Percentiles rank a stretch among this genome's conserved stretches.
These are phyloP conservation scores for Tenthredo distinguenda DNA, from an alignment of 2,888 invertebrate species.

Conservation along the genomic window DNA sequence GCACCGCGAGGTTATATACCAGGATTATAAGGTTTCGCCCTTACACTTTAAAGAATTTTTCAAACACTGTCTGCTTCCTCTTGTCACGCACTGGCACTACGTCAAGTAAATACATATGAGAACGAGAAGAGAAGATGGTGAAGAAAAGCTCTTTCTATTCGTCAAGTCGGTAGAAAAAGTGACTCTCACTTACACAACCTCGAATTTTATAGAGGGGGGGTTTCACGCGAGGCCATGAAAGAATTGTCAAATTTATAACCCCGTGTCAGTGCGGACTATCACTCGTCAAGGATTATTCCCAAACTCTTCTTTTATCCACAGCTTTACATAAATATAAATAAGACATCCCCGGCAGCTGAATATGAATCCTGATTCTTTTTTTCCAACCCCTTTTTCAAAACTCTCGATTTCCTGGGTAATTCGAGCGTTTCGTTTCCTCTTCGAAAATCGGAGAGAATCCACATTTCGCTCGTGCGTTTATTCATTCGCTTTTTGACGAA, in stretches of 20 bases:
- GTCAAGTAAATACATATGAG: neutral
- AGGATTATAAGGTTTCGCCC: neutral
- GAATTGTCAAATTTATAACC: slow-evolving; percentile 9
- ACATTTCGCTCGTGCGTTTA: neutral
- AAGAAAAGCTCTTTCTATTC: slow-evolving; percentile 25
- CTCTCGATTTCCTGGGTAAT: neutral
- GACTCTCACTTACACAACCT: neutral
- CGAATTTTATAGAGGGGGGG: neutral
- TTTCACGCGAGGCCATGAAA: neutral
- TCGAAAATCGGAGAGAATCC: neutral
- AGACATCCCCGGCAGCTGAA: neutral
- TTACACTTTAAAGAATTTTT: slow-evolving; percentile 1
- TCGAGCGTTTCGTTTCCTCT: neutral
- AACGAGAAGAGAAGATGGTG: slow-evolving; percentile 9
- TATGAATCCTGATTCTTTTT: neutral
- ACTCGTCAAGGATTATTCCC: slow-evolving; percentile 6
- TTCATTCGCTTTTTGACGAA: neutral
- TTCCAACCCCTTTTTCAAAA: neutral
- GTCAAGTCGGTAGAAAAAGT: slow-evolving; percentile 10
- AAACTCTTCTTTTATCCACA: neutral
- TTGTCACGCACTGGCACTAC: slow-evolving; percentile 33
- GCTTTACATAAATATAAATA: neutral
- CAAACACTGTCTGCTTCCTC: slow-evolving; percentile 22
- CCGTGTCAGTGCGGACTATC: neutral
- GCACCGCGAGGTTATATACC: slow-evolving; percentile 1